These are phyloP conservation scores for Zosterops hypoxanthus DNA, from an alignment of 2,113 vertebrate genomes.

Conservation along the genomic window DNA sequence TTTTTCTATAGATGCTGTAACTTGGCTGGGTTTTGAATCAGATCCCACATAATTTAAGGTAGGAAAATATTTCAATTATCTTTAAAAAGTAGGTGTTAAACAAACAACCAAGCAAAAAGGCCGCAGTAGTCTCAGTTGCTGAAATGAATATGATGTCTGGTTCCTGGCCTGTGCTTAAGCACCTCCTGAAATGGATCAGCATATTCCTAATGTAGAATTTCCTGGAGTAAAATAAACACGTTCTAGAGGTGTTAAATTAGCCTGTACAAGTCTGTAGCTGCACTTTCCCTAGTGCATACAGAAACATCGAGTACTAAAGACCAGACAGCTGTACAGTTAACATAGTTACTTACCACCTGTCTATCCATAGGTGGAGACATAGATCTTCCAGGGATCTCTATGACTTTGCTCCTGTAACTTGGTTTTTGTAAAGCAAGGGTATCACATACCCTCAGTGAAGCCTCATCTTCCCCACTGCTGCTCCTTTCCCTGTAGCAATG, in stretches of 20 bases:
- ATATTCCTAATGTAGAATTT: not conserved
- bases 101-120: not conserved
- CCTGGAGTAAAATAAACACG: not conserved
- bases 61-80: not conserved
- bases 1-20: slow-evolving; percentile 13
- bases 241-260: not conserved
- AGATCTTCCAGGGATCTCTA: not conserved
- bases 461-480: not conserved
- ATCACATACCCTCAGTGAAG: not conserved
- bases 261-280: not conserved
- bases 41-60: not conserved
- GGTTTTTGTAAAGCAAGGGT: not conserved
- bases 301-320: not conserved
- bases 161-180: not conserved
- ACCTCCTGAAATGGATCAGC: not conserved
- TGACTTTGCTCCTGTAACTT: not conserved
- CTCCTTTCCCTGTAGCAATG: not conserved
- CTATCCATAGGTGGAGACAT: slow-evolving; percentile 25
- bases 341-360: not conserved
- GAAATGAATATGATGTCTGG: not conserved
- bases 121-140: not conserved
- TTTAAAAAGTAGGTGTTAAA: slow-evolving; percentile 6
- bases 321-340: not conserved
- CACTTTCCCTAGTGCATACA: not conserved
- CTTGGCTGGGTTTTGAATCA: not conserved